Conservation (phyloP, 2,113 vertebrate species). For the Syngnathus typhle region DNA sequence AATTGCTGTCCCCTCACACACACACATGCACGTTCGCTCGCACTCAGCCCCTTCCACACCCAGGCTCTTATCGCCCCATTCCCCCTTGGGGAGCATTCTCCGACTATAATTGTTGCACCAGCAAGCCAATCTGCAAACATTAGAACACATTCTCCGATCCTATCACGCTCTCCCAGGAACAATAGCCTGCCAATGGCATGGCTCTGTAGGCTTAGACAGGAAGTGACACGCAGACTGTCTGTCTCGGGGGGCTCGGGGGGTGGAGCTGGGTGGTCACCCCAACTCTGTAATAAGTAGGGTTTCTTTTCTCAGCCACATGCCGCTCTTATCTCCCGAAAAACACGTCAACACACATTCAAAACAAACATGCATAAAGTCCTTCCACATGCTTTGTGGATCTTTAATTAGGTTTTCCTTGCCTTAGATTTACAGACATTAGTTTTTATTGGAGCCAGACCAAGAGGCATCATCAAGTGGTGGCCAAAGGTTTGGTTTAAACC, state of each 20-base stretch:
- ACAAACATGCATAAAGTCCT: conserved; percentile 30
- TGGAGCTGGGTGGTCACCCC: conserved; percentile 49
- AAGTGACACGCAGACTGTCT: conserved; percentile 67
- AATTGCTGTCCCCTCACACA: conserved; percentile 14
- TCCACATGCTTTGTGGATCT: conserved; percentile 15
- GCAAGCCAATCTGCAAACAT: conserved; percentile 69
- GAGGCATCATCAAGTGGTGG: conserved; percentile 49
- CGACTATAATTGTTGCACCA: conserved; percentile 62
- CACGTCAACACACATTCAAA: conserved; percentile 43
- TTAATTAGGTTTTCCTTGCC: conserved; percentile 42
- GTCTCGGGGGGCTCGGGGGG: conserved; percentile 55
- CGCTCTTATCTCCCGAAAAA: conserved; percentile 57
- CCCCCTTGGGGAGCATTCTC: conserved; percentile 53
- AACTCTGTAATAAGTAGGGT: conserved; percentile 56
- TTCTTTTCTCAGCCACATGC: conserved; percentile 41
- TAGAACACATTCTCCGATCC: conserved; percentile 65
- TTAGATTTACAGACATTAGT: conserved; percentile 45
- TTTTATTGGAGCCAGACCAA: conserved; percentile 34
- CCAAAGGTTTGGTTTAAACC: conserved; percentile 11
- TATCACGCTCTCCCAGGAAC: conserved; percentile 60
- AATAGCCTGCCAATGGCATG: conserved; percentile 60
- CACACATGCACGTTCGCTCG: conserved; percentile 9
- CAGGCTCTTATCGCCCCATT: conserved; percentile 54
- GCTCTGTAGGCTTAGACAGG: conserved; percentile 51
- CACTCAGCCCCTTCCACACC: conserved; percentile 47